Evolutionary conservation across 2,113 vertebrate species (phyloP).

Genomic region (Crotalus tigris): DNA sequence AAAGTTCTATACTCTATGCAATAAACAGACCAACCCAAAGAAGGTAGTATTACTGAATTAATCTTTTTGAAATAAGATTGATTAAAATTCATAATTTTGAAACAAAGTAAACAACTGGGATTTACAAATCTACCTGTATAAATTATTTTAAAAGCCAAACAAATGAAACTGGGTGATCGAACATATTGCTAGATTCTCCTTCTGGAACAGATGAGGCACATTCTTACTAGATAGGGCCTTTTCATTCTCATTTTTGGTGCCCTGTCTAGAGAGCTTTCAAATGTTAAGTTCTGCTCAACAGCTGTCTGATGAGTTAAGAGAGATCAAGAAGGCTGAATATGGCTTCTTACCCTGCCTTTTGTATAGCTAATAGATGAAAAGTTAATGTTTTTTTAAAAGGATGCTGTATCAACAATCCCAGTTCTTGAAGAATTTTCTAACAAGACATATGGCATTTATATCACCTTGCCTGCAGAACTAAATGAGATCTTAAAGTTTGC

Average conservation of each 20-base stretch:
- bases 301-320: neutral
- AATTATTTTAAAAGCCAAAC: neutral
- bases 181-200: neutral
- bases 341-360: neutral
- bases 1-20: neutral
- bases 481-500: too few species aligned
- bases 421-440: too few species aligned
- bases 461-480: too few species aligned
- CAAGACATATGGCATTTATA: too few species aligned
- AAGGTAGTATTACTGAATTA: neutral
- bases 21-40: neutral
- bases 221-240: neutral
- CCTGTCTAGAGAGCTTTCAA: neutral
- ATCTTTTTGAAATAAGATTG: neutral
- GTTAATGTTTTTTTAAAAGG: neutral
- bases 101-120: neutral
- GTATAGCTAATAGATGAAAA: neutral
- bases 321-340: neutral
- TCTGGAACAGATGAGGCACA: neutral
- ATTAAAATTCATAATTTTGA: neutral
- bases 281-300: neutral
- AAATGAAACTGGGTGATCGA: neutral
- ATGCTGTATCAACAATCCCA: neutral
- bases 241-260: neutral
- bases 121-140: neutral